Evolutionary conservation across 2,113 vertebrate genomes (phyloP).

Genomic region (Probosciger aterrimus): DNA sequence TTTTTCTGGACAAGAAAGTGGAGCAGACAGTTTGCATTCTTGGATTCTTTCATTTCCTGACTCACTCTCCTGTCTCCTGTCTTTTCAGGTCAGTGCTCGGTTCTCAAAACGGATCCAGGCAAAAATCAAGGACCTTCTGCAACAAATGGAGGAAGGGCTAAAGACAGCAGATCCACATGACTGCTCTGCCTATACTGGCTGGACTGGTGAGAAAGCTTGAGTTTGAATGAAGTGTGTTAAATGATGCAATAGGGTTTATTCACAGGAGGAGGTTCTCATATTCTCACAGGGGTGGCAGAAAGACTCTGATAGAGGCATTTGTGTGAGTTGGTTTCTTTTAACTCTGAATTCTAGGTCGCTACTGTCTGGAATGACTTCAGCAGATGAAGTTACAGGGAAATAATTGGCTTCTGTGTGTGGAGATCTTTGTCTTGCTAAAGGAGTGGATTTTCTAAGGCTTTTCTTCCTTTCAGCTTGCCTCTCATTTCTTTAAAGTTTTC

Average conservation of each 20-base stretch:
- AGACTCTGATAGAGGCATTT: not conserved
- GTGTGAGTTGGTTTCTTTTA: not conserved
- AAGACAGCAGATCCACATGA: slow-evolving; percentile 96
- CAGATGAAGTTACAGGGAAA: not conserved
- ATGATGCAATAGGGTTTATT: not conserved
- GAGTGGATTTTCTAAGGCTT: not conserved
- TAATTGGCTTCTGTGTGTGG: not conserved
- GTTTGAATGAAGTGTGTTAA: not conserved
- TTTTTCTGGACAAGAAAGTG: not conserved
- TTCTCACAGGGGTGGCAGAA: not conserved
- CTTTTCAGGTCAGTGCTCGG: slow-evolving; percentile 76
- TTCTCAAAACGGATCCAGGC: slow-evolving; percentile 85
- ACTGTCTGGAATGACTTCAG: not conserved
- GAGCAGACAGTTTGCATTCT: not conserved
- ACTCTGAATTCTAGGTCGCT: not conserved
- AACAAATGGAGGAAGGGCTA: slow-evolving; percentile 97
- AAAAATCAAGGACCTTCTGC: slow-evolving; percentile 94
- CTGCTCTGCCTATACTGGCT: slow-evolving; percentile 93
- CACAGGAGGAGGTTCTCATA: not conserved
- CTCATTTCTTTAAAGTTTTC: not conserved
- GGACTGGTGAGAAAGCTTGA: slow-evolving; percentile 82
- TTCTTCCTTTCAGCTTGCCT: not conserved
- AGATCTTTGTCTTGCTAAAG: not conserved
- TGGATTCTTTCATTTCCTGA: not conserved
- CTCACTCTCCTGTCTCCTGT: not conserved